Evolutionary conservation across 2,113 vertebrate genomes (phyloP).

Genomic region (Prunella himalayana): DNA sequence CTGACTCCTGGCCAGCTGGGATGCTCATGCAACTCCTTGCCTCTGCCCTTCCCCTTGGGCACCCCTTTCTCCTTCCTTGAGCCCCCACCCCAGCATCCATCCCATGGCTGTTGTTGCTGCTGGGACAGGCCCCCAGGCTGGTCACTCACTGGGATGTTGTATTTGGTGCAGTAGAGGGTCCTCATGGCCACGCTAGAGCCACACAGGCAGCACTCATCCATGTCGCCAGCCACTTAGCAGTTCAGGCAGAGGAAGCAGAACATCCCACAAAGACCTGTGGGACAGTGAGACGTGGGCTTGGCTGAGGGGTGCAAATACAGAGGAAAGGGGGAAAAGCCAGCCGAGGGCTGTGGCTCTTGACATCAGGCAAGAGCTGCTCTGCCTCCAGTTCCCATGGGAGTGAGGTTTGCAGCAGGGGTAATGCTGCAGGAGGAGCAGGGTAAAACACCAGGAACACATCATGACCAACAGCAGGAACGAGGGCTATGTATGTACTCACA

Average conservation of each 20-base stretch:
- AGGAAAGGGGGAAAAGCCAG: background rate
- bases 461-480: accelerated
- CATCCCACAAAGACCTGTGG: slow-evolving; percentile 68
- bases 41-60: background rate
- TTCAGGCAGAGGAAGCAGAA: slow-evolving; percentile 70
- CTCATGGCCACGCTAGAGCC: slow-evolving; percentile 72
- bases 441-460: background rate
- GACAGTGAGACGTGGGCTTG: accelerated
- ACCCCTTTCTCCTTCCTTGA: background rate
- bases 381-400: background rate
- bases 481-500: background rate
- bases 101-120: accelerated
- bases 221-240: slow-evolving; percentile 73
- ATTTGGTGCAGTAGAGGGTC: slow-evolving; percentile 82
- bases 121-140: accelerated
- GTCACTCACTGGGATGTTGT: slow-evolving; percentile 77
- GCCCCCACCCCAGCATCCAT: background rate
- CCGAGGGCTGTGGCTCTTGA: accelerated
- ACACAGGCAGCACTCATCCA: slow-evolving; percentile 82
- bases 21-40: accelerated
- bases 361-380: background rate
- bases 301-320: background rate
- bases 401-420: background rate
- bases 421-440: background rate
- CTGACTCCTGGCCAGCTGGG: background rate